These are phyloP conservation scores for Rafetus swinhoei DNA, from an alignment of 2,113 vertebrate species.

Conservation along the genomic window DNA sequence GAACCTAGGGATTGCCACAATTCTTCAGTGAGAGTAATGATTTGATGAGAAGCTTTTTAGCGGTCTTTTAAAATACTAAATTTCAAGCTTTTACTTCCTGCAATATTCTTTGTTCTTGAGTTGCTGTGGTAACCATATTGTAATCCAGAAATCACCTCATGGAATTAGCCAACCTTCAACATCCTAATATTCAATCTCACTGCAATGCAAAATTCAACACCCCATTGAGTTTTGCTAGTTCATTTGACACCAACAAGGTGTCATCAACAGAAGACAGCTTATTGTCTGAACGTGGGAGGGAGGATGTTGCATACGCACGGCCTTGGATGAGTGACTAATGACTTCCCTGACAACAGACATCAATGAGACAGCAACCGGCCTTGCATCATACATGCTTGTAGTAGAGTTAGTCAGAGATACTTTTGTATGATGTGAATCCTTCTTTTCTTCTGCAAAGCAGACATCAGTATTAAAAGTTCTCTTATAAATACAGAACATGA, in stretches of 20 bases:
- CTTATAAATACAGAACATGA: background rate
- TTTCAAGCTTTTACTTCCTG: conserved; percentile 70
- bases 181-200: conserved; percentile 24
- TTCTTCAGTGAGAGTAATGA: conserved; percentile 50
- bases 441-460: background rate
- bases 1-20: background rate
- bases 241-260: background rate
- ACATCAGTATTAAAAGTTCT: background rate
- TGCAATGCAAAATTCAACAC: conserved; percentile 29
- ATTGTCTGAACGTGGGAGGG: background rate
- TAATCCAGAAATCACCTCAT: conserved; percentile 76
- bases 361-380: background rate
- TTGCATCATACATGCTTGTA: background rate
- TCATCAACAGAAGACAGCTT: conserved; percentile 14
- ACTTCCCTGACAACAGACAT: conserved; percentile 26
- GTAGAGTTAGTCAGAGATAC: conserved; percentile 3
- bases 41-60: conserved; percentile 34
- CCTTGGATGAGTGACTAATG: background rate
- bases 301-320: background rate
- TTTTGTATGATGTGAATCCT: background rate
- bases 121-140: conserved; percentile 85
- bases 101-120: conserved; percentile 77
- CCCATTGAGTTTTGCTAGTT: background rate
- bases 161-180: conserved; percentile 54
- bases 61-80: conserved; percentile 64